These are phyloP conservation scores for Crotalus horridus DNA, from an alignment of 2,113 vertebrate species.

Conservation along the genomic window DNA sequence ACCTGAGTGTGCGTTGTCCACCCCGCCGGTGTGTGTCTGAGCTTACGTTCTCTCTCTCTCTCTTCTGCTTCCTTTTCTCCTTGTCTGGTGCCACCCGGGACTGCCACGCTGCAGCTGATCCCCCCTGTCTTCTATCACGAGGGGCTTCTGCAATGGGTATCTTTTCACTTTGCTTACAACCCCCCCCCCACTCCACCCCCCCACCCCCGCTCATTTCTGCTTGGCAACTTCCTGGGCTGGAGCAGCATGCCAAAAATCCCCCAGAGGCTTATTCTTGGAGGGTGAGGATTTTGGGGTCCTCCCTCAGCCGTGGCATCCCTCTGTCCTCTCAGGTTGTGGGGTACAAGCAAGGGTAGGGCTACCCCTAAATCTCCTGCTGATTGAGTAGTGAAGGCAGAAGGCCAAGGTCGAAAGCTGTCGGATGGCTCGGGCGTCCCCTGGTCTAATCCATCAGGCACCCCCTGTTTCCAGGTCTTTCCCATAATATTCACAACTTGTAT, in stretches of 20 bases:
- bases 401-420: not conserved
- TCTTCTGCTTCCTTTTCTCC: constrained; percentile 56
- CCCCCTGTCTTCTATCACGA: constrained; percentile 75
- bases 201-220: not conserved
- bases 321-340: not conserved
- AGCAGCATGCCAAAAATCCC: not conserved
- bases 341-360: not conserved
- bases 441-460: not conserved
- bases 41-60: not conserved
- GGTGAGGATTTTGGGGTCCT: not conserved
- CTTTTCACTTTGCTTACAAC: constrained; percentile 10
- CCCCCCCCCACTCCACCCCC: not conserved
- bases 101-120: constrained; percentile 71
- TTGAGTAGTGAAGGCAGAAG: not conserved
- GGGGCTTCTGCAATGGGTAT: constrained; percentile 83
- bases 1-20: not conserved
- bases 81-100: constrained; percentile 16
- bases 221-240: not conserved
- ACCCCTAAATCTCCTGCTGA: not conserved
- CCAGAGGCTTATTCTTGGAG: not conserved
- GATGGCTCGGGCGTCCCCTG: not conserved
- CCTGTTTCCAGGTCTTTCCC: not conserved
- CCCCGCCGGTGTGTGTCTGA: not conserved
- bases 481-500: not conserved
- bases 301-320: not conserved